Base-by-base conservation (phyloP, 1,140 invertebrate species). In the Lycorma delicatula region DNA sequence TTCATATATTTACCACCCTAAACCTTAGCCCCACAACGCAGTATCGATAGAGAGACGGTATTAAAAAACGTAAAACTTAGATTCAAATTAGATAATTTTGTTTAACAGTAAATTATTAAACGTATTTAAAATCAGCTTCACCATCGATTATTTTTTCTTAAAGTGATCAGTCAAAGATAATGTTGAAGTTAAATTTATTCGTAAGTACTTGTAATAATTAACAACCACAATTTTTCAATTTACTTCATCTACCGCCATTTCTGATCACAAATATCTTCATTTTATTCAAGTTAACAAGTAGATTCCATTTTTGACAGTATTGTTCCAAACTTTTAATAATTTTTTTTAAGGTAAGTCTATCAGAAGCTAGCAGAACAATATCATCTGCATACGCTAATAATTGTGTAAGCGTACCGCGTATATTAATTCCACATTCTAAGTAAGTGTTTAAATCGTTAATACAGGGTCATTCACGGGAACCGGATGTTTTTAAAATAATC, bases 401-500 rank as follows among this genome's bases (percentile, higher is more conserved):
- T 13, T 44, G 27, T 1, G n/a, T n/a, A n/a, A n/a, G n/a, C n/a
- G n/a, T n/a, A n/a, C n/a, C n/a, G n/a, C n/a, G n/a, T n/a, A n/a
- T n/a, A n/a, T n/a, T n/a, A n/a, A n/a, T n/a, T n/a, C n/a, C n/a
- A n/a, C n/a, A 65, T 27, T 31, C 20, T 20, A 27, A 23, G 7
- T 5, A 64, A 57, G 29, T 61, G n/a, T n/a, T n/a, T n/a, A n/a
- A n/a, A n/a, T n/a, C 63, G 12, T 62, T 11, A 26, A 56, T 22
- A 60, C 38, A 50, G n/a, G n/a, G n/a, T n/a, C n/a, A n/a, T n/a
- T n/a, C n/a, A n/a, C n/a, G n/a, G n/a, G n/a, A n/a, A n/a, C n/a
- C n/a, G n/a, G n/a, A n/a, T n/a, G n/a, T n/a, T n/a, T n/a, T n/a
- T n/a, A n/a, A n/a, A n/a, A n/a, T n/a, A n/a, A n/a, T n/a, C n/a